These are phyloP conservation scores for Clunio marinus DNA, from an alignment of 2,888 invertebrate genomes.

Conservation along the genomic window DNA sequence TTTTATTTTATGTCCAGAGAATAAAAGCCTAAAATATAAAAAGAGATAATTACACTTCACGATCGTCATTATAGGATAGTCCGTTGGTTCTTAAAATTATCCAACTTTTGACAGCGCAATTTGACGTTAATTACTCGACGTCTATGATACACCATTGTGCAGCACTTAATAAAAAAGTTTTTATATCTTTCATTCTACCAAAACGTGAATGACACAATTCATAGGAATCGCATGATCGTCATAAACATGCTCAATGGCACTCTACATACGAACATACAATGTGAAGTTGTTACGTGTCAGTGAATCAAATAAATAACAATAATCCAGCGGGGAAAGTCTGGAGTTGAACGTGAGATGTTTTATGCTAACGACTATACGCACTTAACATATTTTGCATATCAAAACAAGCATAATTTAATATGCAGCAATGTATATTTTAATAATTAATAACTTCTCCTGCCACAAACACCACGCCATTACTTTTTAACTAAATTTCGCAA, in stretches of 20 bases:
- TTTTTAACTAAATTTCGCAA: no score
- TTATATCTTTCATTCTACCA: not conserved
- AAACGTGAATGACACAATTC: not conserved
- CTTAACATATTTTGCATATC: constrained; percentile 21
- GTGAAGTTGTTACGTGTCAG: constrained; percentile 17
- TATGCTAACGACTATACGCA: constrained; percentile 8
- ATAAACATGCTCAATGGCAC: not conserved
- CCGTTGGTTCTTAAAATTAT: no score
- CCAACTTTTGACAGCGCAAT: no score
- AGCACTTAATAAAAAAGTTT: not conserved
- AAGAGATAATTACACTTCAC: no score
- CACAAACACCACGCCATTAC: constrained; percentile 6
- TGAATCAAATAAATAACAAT: constrained; percentile 15
- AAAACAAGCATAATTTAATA: constrained; percentile 6
- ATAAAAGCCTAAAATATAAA: no score
- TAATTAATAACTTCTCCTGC: constrained; percentile 24
- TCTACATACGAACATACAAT: no score
- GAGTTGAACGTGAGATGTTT: not conserved
- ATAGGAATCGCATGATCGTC: not conserved
- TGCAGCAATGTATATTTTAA: constrained; percentile 8
- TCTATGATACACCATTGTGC: not conserved
- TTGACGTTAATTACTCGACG: constrained; percentile 1
- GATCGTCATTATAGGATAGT: no score
- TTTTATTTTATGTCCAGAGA: no score
- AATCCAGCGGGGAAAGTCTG: constrained; percentile 2